phyloP scores from a whole-genome alignment of 2,888 invertebrate genomes.

The Sminthurinus aureus region DNA sequence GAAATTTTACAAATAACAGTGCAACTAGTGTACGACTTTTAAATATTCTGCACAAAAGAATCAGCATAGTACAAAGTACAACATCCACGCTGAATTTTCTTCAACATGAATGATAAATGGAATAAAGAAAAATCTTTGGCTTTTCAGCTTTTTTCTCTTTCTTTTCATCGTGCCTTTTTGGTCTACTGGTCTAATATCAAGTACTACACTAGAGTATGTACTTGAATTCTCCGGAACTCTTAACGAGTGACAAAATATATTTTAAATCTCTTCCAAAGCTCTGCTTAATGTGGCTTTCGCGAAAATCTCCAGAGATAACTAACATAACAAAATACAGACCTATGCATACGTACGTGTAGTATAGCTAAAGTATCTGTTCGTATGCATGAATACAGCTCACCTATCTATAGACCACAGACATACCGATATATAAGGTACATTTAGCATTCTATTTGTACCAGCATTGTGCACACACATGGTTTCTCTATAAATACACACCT shows the following conservation, averaged over 20 bases:
- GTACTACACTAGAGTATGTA: background rate
- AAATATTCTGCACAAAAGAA: no score
- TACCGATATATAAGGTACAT: background rate
- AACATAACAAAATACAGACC: constrained; percentile 2
- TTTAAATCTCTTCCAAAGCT: constrained; percentile 43
- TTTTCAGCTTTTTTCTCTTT: constrained; percentile 3
- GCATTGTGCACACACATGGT: background rate
- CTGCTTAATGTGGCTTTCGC: constrained; percentile 25
- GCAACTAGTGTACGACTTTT: no score
- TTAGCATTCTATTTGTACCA: constrained; percentile 9
- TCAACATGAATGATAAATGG: constrained; percentile 33
- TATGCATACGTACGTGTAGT: no score
- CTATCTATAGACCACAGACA: background rate
- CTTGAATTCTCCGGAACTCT: constrained; percentile 29
- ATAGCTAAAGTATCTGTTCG: no score
- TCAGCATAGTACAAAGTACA: no score
- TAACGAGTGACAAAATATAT: constrained; percentile 44
- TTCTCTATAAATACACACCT: background rate
- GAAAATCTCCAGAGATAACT: constrained; percentile 37
- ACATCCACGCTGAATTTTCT: no score
- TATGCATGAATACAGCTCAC: no score
- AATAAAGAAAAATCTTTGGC: constrained; percentile 34
- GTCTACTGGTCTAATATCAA: no score
- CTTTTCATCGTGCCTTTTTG: background rate
- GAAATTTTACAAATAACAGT: no score